A percentile compares a stretch with the other conserved stretches of the same genome.
Conservation (phyloP, 2,888 invertebrate genomes). For the Hipparchia semele region DNA sequence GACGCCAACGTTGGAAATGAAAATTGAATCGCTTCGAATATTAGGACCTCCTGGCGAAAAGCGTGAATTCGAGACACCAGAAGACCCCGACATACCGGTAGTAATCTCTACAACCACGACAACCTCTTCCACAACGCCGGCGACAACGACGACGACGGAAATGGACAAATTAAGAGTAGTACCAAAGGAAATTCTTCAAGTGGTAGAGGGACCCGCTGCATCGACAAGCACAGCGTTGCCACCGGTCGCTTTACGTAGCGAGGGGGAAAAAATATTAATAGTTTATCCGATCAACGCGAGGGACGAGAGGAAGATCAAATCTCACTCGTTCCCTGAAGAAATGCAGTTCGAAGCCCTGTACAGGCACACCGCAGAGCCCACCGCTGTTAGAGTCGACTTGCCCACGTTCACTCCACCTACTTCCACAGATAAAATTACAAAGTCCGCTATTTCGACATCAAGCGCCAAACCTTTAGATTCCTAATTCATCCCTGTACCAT, state of each 20-base stretch:
- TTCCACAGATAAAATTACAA: slow-evolving; percentile 38
- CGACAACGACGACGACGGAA: slow-evolving; percentile 55
- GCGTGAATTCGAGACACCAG: slow-evolving; percentile 67
- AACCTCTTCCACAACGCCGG: slow-evolving; percentile 50
- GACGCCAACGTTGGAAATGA: slow-evolving; percentile 78
- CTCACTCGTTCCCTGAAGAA: slow-evolving; percentile 78
- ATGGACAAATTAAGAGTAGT: slow-evolving; percentile 61
- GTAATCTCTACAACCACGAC: slow-evolving; percentile 58
- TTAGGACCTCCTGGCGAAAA: slow-evolving; percentile 75
- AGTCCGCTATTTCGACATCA: slow-evolving; percentile 46
- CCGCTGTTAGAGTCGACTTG: slow-evolving; percentile 77
- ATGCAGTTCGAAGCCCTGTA: slow-evolving; percentile 78
- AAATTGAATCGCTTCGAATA: slow-evolving; percentile 70
- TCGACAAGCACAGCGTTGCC: slow-evolving; percentile 73
- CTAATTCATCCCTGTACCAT: slow-evolving; percentile 64
- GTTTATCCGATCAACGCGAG: slow-evolving; percentile 79
- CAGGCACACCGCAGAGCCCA: slow-evolving; percentile 68
- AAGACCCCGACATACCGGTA: slow-evolving; percentile 67
- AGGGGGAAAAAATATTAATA: slow-evolving; percentile 75
- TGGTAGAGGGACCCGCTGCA: slow-evolving; percentile 63
- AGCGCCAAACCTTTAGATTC: slow-evolving; percentile 47
- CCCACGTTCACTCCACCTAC: slow-evolving; percentile 83
- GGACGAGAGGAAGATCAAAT: slow-evolving; percentile 76
- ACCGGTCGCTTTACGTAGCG: slow-evolving; percentile 69
- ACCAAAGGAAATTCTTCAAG: slow-evolving; percentile 67